Evolutionary conservation across 2,113 vertebrate genomes (phyloP), one percentile per base, ranked within the genome.

Genomic region (Buteo buteo): DNA sequence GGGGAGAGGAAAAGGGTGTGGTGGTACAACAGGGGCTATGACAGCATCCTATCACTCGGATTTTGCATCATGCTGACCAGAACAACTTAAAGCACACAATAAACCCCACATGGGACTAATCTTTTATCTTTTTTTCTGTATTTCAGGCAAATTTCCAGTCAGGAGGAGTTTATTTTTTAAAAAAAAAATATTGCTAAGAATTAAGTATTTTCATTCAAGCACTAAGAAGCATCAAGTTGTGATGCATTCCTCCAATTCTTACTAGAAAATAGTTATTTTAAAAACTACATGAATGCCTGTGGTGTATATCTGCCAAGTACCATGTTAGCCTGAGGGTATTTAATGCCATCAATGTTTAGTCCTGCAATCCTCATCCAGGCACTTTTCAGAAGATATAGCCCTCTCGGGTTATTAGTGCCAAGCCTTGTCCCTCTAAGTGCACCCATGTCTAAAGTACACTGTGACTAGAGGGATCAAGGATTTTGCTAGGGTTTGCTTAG

Each of bases 351-450:
- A 49, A 2, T 22, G 3, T 66, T 59, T 80, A 47, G 18, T 49
- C 31, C 24, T 72, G 31, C 4, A 65, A 34, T 54, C 38, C 47
- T 59, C 22, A 71, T 31, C 8, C 13, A 36, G 40, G 44, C 36
- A 58, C 7, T 65, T 92, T 66, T 22, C 45, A 70, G 67, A 89
- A 71, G 21, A 19, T 69, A 28, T 24, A 70, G 10, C 7, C 6
- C 9, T 61, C 40, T 44, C 8, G 31, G 26, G 4, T 85, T 69
- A 29, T 22, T 29, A 55, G 20, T 47, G 49, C 15, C 54, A 93
- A 81, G 15, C 5, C 3, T 7, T 71, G 26, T 34, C 40, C 29
- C 13, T 62, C 0, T 31, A 71, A 24, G 2, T 62, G 8, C 12
- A 32, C 55, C 13, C 8, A 16, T 24, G 29, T 57, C 20, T 24